These are phyloP conservation scores for Rutpela maculata DNA, from an alignment of 2,888 invertebrate genomes.

Conservation along the genomic window DNA sequence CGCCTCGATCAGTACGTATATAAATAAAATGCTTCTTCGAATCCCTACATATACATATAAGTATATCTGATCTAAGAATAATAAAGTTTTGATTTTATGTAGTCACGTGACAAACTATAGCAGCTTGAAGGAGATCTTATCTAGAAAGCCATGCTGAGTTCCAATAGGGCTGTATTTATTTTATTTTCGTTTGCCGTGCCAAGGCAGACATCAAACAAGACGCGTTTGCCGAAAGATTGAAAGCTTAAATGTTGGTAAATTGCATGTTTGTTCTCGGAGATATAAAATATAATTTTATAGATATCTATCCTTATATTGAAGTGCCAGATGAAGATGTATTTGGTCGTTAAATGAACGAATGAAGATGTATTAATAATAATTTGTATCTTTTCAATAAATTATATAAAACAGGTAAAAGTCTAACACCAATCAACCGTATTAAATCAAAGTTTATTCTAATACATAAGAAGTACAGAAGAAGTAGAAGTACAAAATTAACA, in stretches of 20 bases:
- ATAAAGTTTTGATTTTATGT: slow-evolving; percentile 53
- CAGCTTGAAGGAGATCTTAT: slow-evolving; percentile 47
- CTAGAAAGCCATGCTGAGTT: slow-evolving; percentile 48
- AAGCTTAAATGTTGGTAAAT: slow-evolving; percentile 29
- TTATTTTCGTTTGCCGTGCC: slow-evolving; percentile 43
- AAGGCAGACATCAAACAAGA: slow-evolving; percentile 42
- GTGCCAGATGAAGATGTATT: slow-evolving; percentile 22
- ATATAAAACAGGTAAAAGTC: no score
- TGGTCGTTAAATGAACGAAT: background rate
- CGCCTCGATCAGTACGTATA: background rate
- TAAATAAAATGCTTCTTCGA: slow-evolving; percentile 30
- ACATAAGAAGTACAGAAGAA: no score
- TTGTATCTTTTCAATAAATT: background rate
- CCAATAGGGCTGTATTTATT: slow-evolving; percentile 49
- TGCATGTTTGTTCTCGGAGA: slow-evolving; percentile 29
- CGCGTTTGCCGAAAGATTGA: slow-evolving; percentile 44
- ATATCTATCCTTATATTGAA: background rate
- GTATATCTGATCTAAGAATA: slow-evolving; percentile 46
- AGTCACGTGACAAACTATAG: slow-evolving; percentile 51
- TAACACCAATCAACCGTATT: no score
- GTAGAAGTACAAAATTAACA: no score
- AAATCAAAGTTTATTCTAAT: no score
- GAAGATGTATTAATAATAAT: background rate
- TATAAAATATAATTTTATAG: slow-evolving; percentile 33
- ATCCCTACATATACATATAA: slow-evolving; percentile 14